Evolutionary conservation across 2,888 invertebrate genomes (phyloP), one percentile per base, ranked within the genome.

Genomic region (Alloscopus bannaensis): DNA sequence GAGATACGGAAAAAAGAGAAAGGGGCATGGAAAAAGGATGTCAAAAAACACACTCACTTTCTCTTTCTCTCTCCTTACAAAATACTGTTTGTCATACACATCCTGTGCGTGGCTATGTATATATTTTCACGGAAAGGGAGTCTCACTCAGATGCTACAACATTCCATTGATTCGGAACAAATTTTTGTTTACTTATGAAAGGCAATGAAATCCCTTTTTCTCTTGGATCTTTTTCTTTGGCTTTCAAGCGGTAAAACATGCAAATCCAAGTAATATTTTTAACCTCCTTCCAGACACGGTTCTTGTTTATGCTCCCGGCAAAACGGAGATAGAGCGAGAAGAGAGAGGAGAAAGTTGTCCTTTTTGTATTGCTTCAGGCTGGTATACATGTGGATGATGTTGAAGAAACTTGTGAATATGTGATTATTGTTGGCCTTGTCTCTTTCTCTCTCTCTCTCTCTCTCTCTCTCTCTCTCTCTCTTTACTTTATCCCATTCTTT

Each of bases 181-280:
- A 77, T 70, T 69, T 66, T 24, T 77, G 70, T 77, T 77, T 77
- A 70, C 77, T 77, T 59, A 68, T 45, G n/a, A n/a, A n/a, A n/a
- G 59, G 77, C 77, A 70, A 62, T 77, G 69, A 75, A 52, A 77
- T 70, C 64, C 77, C 76, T 57, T 52, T 72, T 24, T 24, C 22
- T 57, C 31, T 13, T n/a, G 22, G 29, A 18, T 50, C 8, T 50
- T 36, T 50, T 50, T 22, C 8, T 20, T 50, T 18, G 55, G 50
- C n/a, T 64, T 77, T 62, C 40, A 36, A 75, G 60, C 40, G 68
- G 59, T 18, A 62, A 18, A 62, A 77, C 45, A 77, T 77, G 77
- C 64, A 77, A 70, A 77, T 70, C 70, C 31, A 24, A 64, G 57
- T 31, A 69, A 70, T 57, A 77, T 70, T 64, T 69, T 62, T 45